These are phyloP conservation scores for Tanaodytes sp. DNA, from an alignment of 2,888 invertebrate genomes.

Conservation along the genomic window DNA sequence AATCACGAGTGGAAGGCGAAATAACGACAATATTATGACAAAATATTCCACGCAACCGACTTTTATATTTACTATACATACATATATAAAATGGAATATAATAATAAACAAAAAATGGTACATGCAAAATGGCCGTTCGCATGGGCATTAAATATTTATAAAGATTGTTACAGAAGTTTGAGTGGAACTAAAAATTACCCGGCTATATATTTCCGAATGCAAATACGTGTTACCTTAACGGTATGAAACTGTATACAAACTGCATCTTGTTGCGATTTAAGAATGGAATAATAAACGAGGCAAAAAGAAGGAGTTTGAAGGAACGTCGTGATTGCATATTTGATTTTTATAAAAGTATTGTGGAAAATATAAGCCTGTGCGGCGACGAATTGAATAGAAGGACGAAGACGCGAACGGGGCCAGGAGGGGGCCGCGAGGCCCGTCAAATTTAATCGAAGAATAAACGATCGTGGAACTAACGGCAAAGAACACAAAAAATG, in stretches of 20 bases:
- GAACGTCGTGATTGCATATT: conserved; percentile 51
- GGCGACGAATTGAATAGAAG: no score
- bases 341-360: conserved; percentile 47
- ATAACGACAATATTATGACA: no score
- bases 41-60: no score
- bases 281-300: conserved; percentile 51
- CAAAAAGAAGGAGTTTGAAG: conserved; percentile 36
- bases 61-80: no score
- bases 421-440: conserved; percentile 24
- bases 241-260: conserved; percentile 46
- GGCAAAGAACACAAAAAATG: conserved; percentile 52
- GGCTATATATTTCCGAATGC: conserved; percentile 41
- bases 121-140: conserved; percentile 12
- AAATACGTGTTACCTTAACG: conserved; percentile 44
- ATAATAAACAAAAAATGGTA: conserved; percentile 1
- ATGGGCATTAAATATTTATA: conserved; percentile 39
- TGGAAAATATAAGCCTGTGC: conserved; percentile 34
- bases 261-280: conserved; percentile 47
- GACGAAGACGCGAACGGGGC: not conserved
- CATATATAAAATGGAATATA: no score
- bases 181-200: conserved; percentile 38
- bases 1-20: no score
- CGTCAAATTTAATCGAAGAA: conserved; percentile 52
- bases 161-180: conserved; percentile 35
- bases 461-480: conserved; percentile 52